Base-by-base conservation (phyloP, 2,888 invertebrate genomes). In the Luperina nickerlii region DNA sequence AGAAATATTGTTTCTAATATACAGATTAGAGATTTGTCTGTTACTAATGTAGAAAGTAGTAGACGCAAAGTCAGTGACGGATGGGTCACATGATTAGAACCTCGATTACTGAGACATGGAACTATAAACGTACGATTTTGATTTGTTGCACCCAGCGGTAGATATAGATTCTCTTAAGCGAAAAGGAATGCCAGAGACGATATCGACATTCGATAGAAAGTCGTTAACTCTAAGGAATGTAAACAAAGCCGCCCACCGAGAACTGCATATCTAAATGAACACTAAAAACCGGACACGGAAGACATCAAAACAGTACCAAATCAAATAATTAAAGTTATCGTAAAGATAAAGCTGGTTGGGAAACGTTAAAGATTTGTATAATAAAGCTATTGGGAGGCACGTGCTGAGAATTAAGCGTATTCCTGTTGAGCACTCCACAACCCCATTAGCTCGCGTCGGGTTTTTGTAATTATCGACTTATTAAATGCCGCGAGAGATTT, bases 1-100 rank as follows among this genome's bases (percentile, higher is more conserved):
- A 94, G 94, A 95, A 94, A 95, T 95, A 95, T 95, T 92, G 94
- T 93, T 92, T 92, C 93, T 93, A 93, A 95, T 94, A 94, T 91
- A 93, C 90, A 93, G 95, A 95, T 89, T 94, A 94, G 92, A 95
- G 93, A 93, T 94, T 93, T 91, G 92, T 91, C 92, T 90, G 91
- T 91, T 90, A 91, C 92, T 93, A 92, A 94, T 93, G 93, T 95
- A 94, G 94, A 95, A 95, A 95, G 95, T 91, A 90, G 86, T 84
- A 80, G 81, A 86, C 81, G 89, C 92, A 91, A 83, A 83, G 88
- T 89, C 92, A 90, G 89, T 94, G 95, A 96, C 92, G 93, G 90
- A 96, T 95, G 91, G 89, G 76, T 81, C 89, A 83, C 86, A 85
- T 89, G 92, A 92, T 92, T 93, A 92, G 88, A 90, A 82, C 77